Conservation (phyloP, 1,140 invertebrate genomes). For the Micrasema minimum region DNA sequence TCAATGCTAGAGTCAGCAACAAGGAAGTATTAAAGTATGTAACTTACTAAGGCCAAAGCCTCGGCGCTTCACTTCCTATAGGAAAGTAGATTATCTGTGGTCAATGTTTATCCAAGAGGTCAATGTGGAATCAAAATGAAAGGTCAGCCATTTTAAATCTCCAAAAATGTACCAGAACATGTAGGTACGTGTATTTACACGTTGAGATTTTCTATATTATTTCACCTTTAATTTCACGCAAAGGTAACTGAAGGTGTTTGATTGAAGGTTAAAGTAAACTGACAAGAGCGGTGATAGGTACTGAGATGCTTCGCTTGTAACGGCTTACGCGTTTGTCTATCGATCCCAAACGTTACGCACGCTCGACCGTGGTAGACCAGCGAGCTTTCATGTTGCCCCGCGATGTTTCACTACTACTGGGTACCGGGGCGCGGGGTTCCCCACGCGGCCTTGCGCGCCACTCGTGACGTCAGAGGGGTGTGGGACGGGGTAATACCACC, state of each 20-base stretch:
- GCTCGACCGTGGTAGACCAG: conserved; percentile 31
- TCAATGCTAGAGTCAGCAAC: conserved; percentile 23
- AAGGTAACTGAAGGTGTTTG: not conserved
- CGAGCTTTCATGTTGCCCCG: conserved; percentile 33
- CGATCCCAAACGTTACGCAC: conserved; percentile 36
- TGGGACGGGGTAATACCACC: not conserved
- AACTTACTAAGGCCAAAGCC: conserved; percentile 25
- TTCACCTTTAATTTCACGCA: too few relatives aligned
- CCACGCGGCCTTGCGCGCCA: conserved; percentile 20
- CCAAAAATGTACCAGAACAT: too few relatives aligned
- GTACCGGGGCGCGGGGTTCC: not conserved
- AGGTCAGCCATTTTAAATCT: not conserved
- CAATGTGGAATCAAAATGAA: conserved; percentile 32
- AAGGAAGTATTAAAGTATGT: conserved; percentile 17
- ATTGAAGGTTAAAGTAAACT: not conserved
- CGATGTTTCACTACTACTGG: conserved; percentile 27
- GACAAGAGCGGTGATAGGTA: conserved; percentile 11
- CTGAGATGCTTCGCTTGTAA: not conserved
- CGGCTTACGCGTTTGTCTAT: conserved; percentile 23
- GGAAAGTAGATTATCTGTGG: conserved; percentile 43
- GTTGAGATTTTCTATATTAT: too few relatives aligned
- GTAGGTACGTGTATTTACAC: too few relatives aligned
- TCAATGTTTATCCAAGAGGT: conserved; percentile 42
- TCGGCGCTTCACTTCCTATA: conserved; percentile 42
- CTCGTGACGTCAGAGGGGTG: conserved; percentile 29